Conservation (phyloP, 2,797 vertebrate genomes). For the Danio choprae region DNA sequence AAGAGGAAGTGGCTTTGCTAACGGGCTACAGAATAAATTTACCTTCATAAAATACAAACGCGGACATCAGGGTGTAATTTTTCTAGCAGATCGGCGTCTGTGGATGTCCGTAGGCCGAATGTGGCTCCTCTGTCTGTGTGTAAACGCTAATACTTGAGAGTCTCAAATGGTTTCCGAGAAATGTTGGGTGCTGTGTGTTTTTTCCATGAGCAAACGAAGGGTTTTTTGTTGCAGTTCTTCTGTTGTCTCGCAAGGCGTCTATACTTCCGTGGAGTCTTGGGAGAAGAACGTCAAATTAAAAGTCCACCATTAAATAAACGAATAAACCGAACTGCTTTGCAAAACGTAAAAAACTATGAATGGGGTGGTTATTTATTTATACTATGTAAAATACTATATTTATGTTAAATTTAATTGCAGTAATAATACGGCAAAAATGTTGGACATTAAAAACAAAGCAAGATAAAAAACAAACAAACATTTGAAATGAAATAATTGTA, state of each 20-base stretch:
- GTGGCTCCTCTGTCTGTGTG: neutral
- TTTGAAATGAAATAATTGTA: no score
- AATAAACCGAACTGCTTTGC: no score
- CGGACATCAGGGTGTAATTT: neutral
- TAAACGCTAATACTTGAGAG: neutral
- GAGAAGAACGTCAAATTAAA: conserved; percentile 21
- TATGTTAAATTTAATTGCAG: no score
- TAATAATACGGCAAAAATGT: no score
- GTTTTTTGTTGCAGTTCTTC: conserved; percentile 34
- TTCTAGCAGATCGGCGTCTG: neutral
- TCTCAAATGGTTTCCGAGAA: conserved; percentile 12
- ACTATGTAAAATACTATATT: no score
- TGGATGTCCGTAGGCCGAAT: neutral
- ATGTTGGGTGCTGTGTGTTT: conserved; percentile 23
- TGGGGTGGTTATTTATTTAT: no score
- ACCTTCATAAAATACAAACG: neutral
- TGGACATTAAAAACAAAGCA: no score
- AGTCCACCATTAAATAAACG: no score
- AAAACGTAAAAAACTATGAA: no score
- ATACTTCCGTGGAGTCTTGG: neutral
- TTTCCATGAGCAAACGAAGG: conserved; percentile 43
- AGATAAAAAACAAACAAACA: no score
- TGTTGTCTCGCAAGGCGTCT: conserved; percentile 20
- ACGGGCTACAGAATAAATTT: conserved; percentile 11
- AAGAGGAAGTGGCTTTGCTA: conserved; percentile 37